These are phyloP conservation scores for Habropoda laboriosa DNA, from an alignment of 1,140 invertebrate genomes.

Conservation along the genomic window DNA sequence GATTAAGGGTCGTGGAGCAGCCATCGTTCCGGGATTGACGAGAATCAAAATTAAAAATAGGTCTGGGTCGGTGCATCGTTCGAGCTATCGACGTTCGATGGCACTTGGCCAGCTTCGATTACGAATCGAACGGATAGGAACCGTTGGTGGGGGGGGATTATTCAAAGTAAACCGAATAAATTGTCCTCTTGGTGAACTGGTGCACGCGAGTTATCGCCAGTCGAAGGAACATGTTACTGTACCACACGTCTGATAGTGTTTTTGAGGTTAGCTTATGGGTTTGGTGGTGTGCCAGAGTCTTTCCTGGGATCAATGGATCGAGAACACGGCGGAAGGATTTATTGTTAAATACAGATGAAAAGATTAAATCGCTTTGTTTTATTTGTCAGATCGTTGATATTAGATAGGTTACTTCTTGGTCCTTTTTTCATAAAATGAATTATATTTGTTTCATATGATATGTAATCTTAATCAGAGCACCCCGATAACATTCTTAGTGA, in stretches of 20 bases:
- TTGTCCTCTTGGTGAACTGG: neutral
- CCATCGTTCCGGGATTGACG: slow-evolving; percentile 5
- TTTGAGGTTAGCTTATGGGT: neutral
- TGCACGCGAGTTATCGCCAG: neutral
- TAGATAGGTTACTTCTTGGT: neutral
- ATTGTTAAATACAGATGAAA: no score
- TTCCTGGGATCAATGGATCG: neutral
- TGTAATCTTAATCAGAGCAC: no score
- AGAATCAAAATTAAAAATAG: slow-evolving; percentile 23
- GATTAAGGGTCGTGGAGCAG: neutral
- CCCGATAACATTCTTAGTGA: no score
- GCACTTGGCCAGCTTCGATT: slow-evolving; percentile 12
- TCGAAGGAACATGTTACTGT: neutral
- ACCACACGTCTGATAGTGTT: neutral
- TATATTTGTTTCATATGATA: no score
- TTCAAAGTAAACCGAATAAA: no score
- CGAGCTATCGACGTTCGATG: slow-evolving; percentile 1
- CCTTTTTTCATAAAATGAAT: no score
- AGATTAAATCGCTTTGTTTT: no score
- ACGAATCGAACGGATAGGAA: neutral
- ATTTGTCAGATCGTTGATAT: no score
- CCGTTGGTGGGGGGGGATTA: no score
- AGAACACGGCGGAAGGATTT: neutral
- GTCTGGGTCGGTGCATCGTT: slow-evolving; percentile 19
- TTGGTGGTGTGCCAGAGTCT: neutral